Evolutionary conservation across 2,888 invertebrate genomes (phyloP), one percentile per base, ranked within the genome.

Genomic region (Cyaniris semiargus): DNA sequence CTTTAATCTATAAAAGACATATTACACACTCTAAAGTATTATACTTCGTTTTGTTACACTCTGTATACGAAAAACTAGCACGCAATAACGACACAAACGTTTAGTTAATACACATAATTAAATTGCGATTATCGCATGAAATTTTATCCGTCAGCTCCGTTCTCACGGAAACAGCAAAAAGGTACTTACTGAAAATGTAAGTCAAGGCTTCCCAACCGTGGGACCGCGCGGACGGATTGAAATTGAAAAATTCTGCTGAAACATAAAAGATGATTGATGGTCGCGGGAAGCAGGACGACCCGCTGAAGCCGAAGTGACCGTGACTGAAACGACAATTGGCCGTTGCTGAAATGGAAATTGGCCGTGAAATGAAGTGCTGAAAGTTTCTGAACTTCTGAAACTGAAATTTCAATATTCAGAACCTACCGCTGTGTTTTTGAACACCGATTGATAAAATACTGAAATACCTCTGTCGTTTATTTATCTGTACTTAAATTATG

Each of bases 141-240:
- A 74, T 74, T 74, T 74, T 74, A 53, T 74, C 21, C 74, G 48
- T 86, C 86, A 85, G 89, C 53, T 53, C 53, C 4, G 53, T 92
- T 93, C 92, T 90, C 92, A 92, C 90, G 91, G 88, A 90, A 90
- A 89, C 88, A 88, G 88, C 87, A 90, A 89, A 91, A 91, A 92
- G 92, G 91, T 91, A 89, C 90, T 88, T 91, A 89, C 90, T 88
- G 84, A 88, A 90, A 91, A 92, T 90, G 89, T 92, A 89, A 91
- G 92, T 89, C 92, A 93, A 92, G 92, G 91, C 90, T 91, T 87
- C 87, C 85, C 85, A 86, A 89, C 87, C 91, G 92, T 92, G 92
- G 90, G 91, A 92, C 86, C 83, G 76, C 77, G 78, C 80, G 79
- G 78, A 76, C 76, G 74, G 77, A 80, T 80, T 80, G 78, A 81